Evolutionary conservation across 1,140 invertebrate genomes (phyloP), one percentile per base, ranked within the genome.

Genomic region (Galleria mellonella): DNA sequence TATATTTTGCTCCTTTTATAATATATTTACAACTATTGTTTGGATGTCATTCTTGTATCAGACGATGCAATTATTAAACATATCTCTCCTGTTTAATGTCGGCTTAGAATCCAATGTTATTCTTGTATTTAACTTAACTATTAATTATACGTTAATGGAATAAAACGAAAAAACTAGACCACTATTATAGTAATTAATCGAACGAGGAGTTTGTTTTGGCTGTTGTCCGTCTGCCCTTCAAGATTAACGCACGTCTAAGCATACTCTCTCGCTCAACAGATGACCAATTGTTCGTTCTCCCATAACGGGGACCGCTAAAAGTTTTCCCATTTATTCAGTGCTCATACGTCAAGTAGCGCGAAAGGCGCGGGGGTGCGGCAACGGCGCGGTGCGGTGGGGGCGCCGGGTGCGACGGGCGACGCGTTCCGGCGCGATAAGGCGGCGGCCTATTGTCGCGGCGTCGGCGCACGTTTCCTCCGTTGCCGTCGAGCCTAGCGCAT

Each of bases 291-390:
- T 84, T 83, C 62, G 62, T 62, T 72, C 62, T 68, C 63, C 63
- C 67, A 74, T 74, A 71, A 72, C 61, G 61, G 58, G 58, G 51
- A 65, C 44, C 54, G 58, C 73, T 82, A 66, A 83, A 83, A 84
- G 72, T 84, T 84, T 84, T 84, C 76, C 76, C 76, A 84, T 83
- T 84, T 83, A 81, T 84, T 83, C 76, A 73, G 62, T 65, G 61
- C 74, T 76, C 76, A 78, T 78, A 84, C 75, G 81, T 81, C 75
- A 84, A 75, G 75, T 65, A 46, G 14, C 9, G 35, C 56, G 55
- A 42, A 64, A 43, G 32, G 58, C 49, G 51, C 42, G 33, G 51
- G 55, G 47, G 53, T 27, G 50, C 13, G 41, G 62, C 11, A 44
- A 37, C 29, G 31, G 38, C 31, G 27, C 49, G 51, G 10, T 32